Base-by-base conservation (phyloP, 1,140 invertebrate species). In the Vanessa atalanta region DNA sequence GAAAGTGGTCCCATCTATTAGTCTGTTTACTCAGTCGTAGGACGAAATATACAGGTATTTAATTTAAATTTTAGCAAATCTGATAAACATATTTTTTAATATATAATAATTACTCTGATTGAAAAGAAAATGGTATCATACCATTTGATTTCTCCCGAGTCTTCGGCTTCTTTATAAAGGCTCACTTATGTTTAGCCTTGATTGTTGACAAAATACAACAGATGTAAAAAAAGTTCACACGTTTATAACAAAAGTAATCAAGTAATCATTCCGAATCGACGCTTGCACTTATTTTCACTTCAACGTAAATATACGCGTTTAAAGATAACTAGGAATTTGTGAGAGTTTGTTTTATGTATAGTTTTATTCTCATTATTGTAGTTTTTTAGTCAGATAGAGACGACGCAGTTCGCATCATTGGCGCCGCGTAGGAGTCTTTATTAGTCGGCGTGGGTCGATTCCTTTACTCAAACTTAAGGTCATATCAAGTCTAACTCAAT, bases 371-470 rank as follows among this genome's bases (percentile, higher is more conserved):
- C 80, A 83, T 87, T 73, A 63, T 67, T 50, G 60, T 81, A 79
- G 65, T 77, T 79, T 80, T 81, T 74, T 73, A 77, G 65, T 70
- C 64, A 74, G 61, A 70, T 51, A 60, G 16, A 72, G 79, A 82
- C 82, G 80, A 81, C 80, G 83, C 76, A 87, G 81, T 86, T 84
- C 67, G 69, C 72, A 80, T 82, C 79, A 83, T 78, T 78, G 75
- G 79, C 70, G 79, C 68, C 82, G 89, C 86, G 90, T 92, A 92
- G 90, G 90, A 88, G 85, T 86, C 79, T 88, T 88, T 90, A 91
- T 84, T 89, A 83, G 77, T 64, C 82, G 66, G 88, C 88, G 90
- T 92, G 85, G 90, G 90, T 79, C 76, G 89, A 84, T 83, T 86
- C 83, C 83, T 86, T 87, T 84, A 85, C 80, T 84, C 78, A 82